Conservation (phyloP, 2,113 vertebrate species). For the Myiopsitta monachus region DNA sequence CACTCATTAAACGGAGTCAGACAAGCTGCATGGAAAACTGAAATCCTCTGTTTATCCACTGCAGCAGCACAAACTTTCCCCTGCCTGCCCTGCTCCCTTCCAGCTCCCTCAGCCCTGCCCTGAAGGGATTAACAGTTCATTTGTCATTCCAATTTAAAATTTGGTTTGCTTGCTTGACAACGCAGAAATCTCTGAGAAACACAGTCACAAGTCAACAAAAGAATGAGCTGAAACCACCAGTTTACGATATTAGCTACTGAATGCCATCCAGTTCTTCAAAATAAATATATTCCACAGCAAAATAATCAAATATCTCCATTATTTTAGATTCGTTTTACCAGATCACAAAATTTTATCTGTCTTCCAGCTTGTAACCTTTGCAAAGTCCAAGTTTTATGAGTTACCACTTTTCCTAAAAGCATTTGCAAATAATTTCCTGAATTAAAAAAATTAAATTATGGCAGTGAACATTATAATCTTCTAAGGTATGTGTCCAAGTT, state of each 20-base stretch:
- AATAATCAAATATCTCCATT: not conserved
- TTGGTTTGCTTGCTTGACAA: conserved; percentile 17
- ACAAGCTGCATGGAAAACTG: not conserved
- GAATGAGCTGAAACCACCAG: conserved; percentile 13
- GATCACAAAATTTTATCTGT: not conserved
- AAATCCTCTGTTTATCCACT: conserved; percentile 15
- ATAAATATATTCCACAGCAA: not conserved
- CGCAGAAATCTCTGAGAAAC: not conserved
- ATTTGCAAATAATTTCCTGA: not conserved
- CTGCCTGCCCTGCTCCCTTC: not conserved
- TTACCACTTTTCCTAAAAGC: not conserved
- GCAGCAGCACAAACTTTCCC: not conserved
- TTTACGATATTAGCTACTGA: not conserved
- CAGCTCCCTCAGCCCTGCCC: not conserved
- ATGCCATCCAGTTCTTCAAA: not conserved
- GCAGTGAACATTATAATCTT: not conserved
- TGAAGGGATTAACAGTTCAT: conserved; percentile 42
- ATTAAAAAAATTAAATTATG: not conserved
- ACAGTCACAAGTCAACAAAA: not conserved
- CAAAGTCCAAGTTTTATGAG: not conserved
- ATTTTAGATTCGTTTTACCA: not conserved
- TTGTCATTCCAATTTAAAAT: conserved; percentile 26
- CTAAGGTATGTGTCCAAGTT: not conserved
- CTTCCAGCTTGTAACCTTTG: not conserved
- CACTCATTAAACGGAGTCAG: not conserved